phyloP scores from a whole-genome alignment of 2,113 vertebrate genomes.

The Caranx melampygus region DNA sequence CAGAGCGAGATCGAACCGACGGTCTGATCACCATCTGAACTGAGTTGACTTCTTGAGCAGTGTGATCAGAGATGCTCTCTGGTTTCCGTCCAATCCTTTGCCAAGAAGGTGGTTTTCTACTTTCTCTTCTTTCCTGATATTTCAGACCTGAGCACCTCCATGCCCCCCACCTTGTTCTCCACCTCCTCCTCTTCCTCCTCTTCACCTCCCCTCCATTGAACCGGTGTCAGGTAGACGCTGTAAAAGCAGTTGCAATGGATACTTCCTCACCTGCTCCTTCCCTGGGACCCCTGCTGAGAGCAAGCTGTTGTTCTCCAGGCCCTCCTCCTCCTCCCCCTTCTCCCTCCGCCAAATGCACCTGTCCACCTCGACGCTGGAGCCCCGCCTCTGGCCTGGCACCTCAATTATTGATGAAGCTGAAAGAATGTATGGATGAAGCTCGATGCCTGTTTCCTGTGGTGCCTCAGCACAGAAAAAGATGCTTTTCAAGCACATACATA shows the following conservation, averaged over 20 bases:
- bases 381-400: conserved; percentile 37
- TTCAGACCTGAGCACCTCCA: not conserved
- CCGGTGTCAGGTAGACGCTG: conserved; percentile 81
- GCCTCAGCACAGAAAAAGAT: not conserved
- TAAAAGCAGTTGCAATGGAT: conserved; percentile 79
- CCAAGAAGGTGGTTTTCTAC: conserved; percentile 31
- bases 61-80: not conserved
- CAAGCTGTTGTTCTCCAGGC: conserved; percentile 78
- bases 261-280: conserved; percentile 83
- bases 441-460: not conserved
- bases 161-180: conserved; percentile 41
- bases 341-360: conserved; percentile 49
- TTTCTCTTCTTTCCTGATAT: conserved; percentile 33
- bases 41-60: not conserved
- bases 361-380: conserved; percentile 15
- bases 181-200: conserved; percentile 5
- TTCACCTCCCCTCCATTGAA: conserved; percentile 17
- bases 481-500: not conserved
- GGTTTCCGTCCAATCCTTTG: not conserved
- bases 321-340: conserved; percentile 26
- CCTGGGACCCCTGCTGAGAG: conserved; percentile 78
- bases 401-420: conserved; percentile 67
- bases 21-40: not conserved
- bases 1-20: no score
- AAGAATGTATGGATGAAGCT: conserved; percentile 24